Evolutionary conservation across 2,888 invertebrate genomes (phyloP).

Genomic region (Fragum sueziense): DNA sequence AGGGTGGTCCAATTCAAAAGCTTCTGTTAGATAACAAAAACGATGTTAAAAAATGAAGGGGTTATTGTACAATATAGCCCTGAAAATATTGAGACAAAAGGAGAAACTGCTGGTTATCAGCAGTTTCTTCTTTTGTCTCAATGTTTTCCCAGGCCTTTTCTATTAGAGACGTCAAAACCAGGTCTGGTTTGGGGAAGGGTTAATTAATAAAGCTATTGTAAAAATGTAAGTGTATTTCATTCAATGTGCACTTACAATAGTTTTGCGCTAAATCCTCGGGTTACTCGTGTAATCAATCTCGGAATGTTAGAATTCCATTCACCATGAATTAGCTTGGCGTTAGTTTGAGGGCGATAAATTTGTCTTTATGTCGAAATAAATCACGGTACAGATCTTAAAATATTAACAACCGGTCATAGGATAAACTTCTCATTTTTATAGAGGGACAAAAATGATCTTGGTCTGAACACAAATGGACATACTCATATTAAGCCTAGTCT

Average conservation of each 20-base stretch:
- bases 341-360: conserved; percentile 52
- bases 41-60: not conserved
- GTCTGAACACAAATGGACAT: no score
- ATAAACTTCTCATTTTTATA: not conserved
- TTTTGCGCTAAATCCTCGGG: not conserved
- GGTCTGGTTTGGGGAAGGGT: no score
- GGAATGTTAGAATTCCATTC: conserved; percentile 49
- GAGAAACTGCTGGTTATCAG: no score
- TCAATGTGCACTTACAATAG: not conserved
- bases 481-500: no score
- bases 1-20: no score
- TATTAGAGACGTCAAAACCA: no score
- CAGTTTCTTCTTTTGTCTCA: no score
- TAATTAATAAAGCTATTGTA: not conserved
- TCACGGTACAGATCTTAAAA: conserved; percentile 32
- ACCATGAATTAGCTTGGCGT: conserved; percentile 47
- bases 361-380: conserved; percentile 57
- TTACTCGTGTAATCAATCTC: conserved; percentile 31
- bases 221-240: not conserved
- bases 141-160: no score
- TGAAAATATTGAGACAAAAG: no score
- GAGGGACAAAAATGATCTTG: no score
- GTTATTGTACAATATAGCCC: no score
- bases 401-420: not conserved
- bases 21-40: no score